Percentiles rank a stretch among this genome's conserved stretches.
These are phyloP conservation scores for Lissonota sp. DNA, from an alignment of 2,888 invertebrate species.

Conservation along the genomic window DNA sequence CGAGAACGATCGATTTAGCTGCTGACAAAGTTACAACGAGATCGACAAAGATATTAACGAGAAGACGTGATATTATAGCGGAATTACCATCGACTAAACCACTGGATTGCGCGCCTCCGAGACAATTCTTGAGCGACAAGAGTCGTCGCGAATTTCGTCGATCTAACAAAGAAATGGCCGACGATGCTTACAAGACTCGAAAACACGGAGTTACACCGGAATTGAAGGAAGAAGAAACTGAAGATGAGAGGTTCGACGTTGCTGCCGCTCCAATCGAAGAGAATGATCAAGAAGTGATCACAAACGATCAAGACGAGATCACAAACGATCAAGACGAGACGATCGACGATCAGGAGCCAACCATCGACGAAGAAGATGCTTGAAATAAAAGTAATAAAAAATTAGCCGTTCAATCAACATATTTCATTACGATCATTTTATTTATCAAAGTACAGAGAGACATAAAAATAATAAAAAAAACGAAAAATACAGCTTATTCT, in stretches of 20 bases:
- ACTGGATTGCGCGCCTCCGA: conserved; percentile 64
- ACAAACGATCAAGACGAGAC: conserved; percentile 1
- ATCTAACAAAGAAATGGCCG: conserved; percentile 68
- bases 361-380: background rate
- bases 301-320: conserved; percentile 12
- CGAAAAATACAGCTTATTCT: conserved; percentile 63
- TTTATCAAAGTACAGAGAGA: conserved; percentile 65
- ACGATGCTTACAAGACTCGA: conserved; percentile 69
- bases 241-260: background rate
- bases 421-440: conserved; percentile 60
- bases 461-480: conserved; percentile 73
- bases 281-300: conserved; percentile 6
- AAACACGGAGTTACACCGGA: conserved; percentile 64
- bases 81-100: conserved; percentile 57
- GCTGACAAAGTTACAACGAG: conserved; percentile 45
- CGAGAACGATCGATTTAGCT: conserved; percentile 72
- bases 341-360: background rate
- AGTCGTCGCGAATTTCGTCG: conserved; percentile 67
- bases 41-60: conserved; percentile 55
- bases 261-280: background rate
- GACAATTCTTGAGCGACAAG: conserved; percentile 69
- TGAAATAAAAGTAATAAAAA: background rate
- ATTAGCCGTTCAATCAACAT: background rate
- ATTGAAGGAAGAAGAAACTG: conserved; percentile 4
- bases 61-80: conserved; percentile 22